These are phyloP conservation scores for Mobula hypostoma DNA, from an alignment of 2,113 vertebrate genomes.

Conservation along the genomic window DNA sequence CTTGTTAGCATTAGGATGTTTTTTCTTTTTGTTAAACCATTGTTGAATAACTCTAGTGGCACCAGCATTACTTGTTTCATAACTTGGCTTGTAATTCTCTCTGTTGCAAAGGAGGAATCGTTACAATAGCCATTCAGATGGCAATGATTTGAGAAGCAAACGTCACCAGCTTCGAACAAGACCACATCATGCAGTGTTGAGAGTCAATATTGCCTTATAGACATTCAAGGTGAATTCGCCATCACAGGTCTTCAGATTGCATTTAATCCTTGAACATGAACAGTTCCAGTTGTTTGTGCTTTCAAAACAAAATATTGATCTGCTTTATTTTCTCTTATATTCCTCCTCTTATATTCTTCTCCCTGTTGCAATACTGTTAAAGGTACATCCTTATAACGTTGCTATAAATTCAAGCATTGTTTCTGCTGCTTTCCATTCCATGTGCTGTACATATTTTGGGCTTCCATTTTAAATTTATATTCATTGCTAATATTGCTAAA, in stretches of 20 bases:
- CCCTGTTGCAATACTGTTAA: not conserved
- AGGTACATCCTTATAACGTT: not conserved
- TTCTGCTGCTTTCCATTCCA: not conserved
- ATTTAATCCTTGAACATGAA: not conserved
- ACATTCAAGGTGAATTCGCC: not conserved
- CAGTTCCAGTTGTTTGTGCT: not conserved
- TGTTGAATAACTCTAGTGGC: not conserved
- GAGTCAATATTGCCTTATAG: not conserved
- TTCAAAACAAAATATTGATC: not conserved
- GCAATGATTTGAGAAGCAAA: no score
- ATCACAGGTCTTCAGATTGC: not conserved
- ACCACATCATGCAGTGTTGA: not conserved
- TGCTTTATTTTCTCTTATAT: not conserved
- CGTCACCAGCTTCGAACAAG: no score
- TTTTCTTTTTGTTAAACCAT: not conserved
- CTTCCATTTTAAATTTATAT: not conserved
- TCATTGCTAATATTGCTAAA: not conserved
- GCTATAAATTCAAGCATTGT: not conserved
- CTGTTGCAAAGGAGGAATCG: not conserved
- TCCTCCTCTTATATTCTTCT: not conserved
- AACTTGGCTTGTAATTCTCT: not conserved
- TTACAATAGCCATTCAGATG: not conserved
- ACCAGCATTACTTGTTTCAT: not conserved
- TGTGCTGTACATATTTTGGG: not conserved
- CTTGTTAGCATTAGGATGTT: not conserved